phyloP scores from a whole-genome alignment of 2,113 vertebrate genomes.

The Amphilophus citrinellus region DNA sequence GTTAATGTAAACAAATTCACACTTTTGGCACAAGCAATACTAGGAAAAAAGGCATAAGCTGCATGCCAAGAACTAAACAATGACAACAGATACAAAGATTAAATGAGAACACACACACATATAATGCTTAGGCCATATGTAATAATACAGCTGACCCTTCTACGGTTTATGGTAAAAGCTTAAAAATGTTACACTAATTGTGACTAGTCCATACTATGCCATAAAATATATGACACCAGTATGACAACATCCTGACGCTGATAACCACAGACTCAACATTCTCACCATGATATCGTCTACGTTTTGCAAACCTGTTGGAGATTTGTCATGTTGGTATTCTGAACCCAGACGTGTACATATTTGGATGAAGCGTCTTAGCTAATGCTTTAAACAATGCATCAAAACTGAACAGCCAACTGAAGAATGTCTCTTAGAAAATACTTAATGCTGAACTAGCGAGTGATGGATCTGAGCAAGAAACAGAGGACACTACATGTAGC shows the following conservation, averaged over 20 bases:
- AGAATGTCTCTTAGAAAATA: too few species aligned
- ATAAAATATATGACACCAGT: not conserved
- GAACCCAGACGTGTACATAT: not conserved
- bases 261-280: not conserved
- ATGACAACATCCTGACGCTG: not conserved
- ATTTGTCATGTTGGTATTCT: not conserved
- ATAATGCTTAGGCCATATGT: not conserved
- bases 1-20: conserved; percentile 44
- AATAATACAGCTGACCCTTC: conserved; percentile 3
- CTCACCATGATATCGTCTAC: too few species aligned
- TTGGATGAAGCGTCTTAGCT: not conserved
- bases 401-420: too few species aligned
- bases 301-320: not conserved
- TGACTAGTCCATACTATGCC: too few species aligned
- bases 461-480: too few species aligned
- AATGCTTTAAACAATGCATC: too few species aligned
- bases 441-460: too few species aligned
- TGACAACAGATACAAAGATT: conserved; percentile 11
- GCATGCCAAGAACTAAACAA: not conserved
- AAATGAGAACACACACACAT: conserved; percentile 31
- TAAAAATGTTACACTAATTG: not conserved
- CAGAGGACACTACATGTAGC: not conserved
- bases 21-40: conserved; percentile 29
- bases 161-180: not conserved
- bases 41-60: conserved; percentile 6